Percentiles rank a stretch among this genome's conserved stretches.
These are phyloP conservation scores for Bombus breviceps DNA, from an alignment of 1,140 invertebrate species.

Conservation along the genomic window DNA sequence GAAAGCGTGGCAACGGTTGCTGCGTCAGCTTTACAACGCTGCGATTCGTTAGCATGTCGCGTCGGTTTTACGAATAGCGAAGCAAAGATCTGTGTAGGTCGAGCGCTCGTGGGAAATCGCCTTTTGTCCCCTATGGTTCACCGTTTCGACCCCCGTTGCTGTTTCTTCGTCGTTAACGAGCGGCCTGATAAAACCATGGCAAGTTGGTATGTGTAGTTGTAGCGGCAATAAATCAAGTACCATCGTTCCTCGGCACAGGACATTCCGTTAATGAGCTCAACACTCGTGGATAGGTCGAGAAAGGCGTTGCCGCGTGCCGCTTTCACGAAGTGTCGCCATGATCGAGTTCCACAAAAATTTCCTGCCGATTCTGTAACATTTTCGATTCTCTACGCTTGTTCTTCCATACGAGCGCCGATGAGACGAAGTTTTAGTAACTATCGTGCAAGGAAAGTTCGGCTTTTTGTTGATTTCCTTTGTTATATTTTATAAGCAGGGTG, in stretches of 20 bases:
- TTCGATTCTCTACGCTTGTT: not conserved
- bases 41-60: constrained; percentile 42
- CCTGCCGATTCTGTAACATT: too few species aligned
- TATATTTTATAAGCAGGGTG: too few species aligned
- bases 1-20: constrained; percentile 10
- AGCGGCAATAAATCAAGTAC: constrained; percentile 48
- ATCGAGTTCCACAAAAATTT: constrained; percentile 1
- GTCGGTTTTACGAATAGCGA: constrained; percentile 2
- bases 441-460: too few species aligned
- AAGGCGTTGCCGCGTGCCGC: constrained; percentile 3
- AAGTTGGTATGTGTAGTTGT: constrained; percentile 33
- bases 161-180: constrained; percentile 28
- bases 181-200: constrained; percentile 40
- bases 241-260: constrained; percentile 10
- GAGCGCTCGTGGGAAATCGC: constrained; percentile 38
- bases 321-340: constrained; percentile 24
- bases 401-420: too few species aligned
- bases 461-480: too few species aligned
- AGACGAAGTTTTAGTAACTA: too few species aligned
- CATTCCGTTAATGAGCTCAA: constrained; percentile 43
- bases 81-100: not conserved
- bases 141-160: constrained; percentile 1
- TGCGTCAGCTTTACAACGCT: constrained; percentile 50
- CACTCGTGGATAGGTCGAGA: constrained; percentile 11
- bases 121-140: constrained; percentile 29